Percentiles rank a stretch among this genome's conserved stretches.
phyloP scores from a whole-genome alignment of 2,888 invertebrate genomes.

The Lottia scabra region DNA sequence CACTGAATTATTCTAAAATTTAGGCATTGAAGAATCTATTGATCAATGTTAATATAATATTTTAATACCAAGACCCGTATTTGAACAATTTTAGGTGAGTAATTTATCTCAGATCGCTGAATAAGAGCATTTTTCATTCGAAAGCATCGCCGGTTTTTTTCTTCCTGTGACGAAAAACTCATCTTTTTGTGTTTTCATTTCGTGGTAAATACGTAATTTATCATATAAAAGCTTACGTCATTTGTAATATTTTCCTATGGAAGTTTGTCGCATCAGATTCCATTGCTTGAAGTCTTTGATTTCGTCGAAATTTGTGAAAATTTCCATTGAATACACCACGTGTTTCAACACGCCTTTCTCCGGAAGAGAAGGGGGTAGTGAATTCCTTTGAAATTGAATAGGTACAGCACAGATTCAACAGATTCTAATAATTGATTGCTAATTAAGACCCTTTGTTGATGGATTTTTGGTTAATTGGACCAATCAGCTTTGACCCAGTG shows the following conservation, averaged over 20 bases:
- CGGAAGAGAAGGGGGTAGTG: too few relatives aligned
- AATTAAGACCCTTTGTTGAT: too few relatives aligned
- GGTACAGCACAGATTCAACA: too few relatives aligned
- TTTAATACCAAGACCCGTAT: conserved; percentile 20
- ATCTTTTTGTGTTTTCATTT: neutral
- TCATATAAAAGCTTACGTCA: neutral
- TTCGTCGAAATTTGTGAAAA: too few relatives aligned
- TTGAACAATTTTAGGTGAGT: conserved; percentile 25
- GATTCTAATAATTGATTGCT: too few relatives aligned
- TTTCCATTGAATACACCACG: neutral
- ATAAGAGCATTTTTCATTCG: neutral
- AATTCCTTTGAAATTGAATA: too few relatives aligned
- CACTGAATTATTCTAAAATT: neutral
- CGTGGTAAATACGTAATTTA: neutral
- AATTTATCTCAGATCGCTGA: neutral
- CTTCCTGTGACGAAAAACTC: neutral
- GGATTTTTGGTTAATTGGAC: too few relatives aligned
- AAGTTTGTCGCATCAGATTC: too few relatives aligned
- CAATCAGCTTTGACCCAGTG: too few relatives aligned
- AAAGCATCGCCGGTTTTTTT: neutral
- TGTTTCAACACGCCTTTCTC: neutral
- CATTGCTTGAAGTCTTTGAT: too few relatives aligned
- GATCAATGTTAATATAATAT: conserved; percentile 32
- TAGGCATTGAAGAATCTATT: conserved; percentile 10
- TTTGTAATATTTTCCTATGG: neutral